Conservation (phyloP, 2,888 invertebrate genomes). For the Malthinus seriepunctatus region DNA sequence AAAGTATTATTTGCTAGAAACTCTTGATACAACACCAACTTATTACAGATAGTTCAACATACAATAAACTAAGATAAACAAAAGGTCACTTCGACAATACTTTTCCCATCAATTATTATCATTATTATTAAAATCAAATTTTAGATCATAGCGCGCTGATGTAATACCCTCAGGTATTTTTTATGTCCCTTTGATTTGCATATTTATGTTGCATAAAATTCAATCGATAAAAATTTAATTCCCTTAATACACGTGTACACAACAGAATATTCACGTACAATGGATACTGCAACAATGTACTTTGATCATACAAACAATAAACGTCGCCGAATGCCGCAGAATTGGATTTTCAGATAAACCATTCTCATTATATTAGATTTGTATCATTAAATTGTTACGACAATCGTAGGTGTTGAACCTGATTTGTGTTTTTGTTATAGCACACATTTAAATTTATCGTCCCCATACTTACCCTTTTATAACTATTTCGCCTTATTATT, state of each 20-base stretch:
- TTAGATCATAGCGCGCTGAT: no score
- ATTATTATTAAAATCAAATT: no score
- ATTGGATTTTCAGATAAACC: constrained; percentile 36
- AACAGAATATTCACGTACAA: constrained; percentile 19
- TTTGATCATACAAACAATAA: constrained; percentile 30
- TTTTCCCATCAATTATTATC: no score
- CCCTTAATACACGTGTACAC: constrained; percentile 11
- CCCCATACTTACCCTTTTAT: no score
- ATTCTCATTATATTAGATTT: constrained; percentile 50
- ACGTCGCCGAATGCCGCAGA: constrained; percentile 33
- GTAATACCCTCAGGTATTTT: not conserved
- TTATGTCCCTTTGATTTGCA: not conserved
- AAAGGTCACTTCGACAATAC: no score
- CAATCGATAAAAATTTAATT: constrained; percentile 19
- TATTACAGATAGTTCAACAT: no score
- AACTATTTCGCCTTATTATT: no score
- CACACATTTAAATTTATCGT: no score
- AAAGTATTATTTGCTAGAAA: no score
- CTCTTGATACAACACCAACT: no score
- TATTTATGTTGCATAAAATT: constrained; percentile 20
- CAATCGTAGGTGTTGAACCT: constrained; percentile 44
- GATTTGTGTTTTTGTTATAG: not conserved
- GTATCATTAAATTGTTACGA: constrained; percentile 48
- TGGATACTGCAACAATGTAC: constrained; percentile 27
- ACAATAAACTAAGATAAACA: no score